Percentiles rank a stretch among this genome's conserved stretches.
Conservation (phyloP, 2,113 vertebrate genomes). For the Erpornis zantholeuca region DNA sequence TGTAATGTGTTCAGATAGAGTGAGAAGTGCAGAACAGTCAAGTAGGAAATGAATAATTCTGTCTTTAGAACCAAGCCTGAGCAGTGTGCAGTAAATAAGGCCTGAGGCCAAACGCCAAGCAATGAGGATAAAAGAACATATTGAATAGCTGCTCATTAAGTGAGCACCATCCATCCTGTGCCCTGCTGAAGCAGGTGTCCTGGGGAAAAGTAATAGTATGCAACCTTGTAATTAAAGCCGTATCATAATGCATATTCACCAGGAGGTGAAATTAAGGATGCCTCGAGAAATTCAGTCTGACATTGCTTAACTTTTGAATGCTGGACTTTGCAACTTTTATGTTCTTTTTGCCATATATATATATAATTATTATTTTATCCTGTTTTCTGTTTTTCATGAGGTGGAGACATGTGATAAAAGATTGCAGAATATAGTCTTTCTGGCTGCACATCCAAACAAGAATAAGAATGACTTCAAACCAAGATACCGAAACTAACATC, state of each 20-base stretch:
- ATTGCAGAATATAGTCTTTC: not conserved
- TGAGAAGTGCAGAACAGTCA: not conserved
- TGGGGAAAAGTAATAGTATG: slow-evolving; percentile 62
- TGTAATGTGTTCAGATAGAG: not conserved
- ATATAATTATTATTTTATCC: not conserved
- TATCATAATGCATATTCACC: slow-evolving; percentile 61
- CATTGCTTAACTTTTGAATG: not conserved
- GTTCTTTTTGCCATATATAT: not conserved
- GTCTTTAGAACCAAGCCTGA: slow-evolving; percentile 42
- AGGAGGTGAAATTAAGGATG: slow-evolving; percentile 51
- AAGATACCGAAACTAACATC: not conserved
- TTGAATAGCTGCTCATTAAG: slow-evolving; percentile 65
- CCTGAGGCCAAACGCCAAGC: slow-evolving; percentile 55
- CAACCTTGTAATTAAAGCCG: slow-evolving; percentile 62
- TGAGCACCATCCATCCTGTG: slow-evolving; percentile 50
- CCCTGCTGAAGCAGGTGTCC: slow-evolving; percentile 60
- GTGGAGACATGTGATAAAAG: not conserved
- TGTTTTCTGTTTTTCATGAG: not conserved
- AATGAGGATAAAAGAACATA: slow-evolving; percentile 64
- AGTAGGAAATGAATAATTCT: slow-evolving; percentile 61
- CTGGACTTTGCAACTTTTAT: not conserved
- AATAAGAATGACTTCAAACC: not conserved
- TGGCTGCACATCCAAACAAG: not conserved
- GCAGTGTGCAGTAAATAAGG: slow-evolving; percentile 58
- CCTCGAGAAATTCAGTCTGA: slow-evolving; percentile 33